Evolutionary conservation across 2,113 vertebrate genomes (phyloP).

Genomic region (Rhinoptilus africanus): DNA sequence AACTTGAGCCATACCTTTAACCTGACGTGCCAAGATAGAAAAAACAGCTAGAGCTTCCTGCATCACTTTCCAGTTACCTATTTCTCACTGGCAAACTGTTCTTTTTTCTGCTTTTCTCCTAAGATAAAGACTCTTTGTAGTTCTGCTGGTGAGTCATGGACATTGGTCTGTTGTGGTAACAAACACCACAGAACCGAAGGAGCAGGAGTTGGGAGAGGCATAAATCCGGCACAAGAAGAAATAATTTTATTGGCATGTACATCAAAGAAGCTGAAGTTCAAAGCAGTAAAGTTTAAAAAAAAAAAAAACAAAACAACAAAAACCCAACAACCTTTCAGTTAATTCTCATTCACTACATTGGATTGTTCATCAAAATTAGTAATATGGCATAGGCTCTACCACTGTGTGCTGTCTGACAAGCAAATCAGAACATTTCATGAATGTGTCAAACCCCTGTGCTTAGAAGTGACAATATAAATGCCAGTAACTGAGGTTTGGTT

Average conservation of each 20-base stretch:
- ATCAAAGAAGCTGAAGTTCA: conserved; percentile 24
- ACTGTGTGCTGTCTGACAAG: neutral
- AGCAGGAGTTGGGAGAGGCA: neutral
- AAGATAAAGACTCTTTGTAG: neutral
- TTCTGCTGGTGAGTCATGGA: neutral
- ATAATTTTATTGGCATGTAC: conserved; percentile 36
- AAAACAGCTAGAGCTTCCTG: neutral
- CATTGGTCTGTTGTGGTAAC: neutral
- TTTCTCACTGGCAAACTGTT: neutral
- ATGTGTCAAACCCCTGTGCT: neutral
- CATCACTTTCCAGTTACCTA: neutral
- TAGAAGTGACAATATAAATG: neutral
- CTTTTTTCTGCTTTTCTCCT: neutral
- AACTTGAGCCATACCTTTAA: neutral
- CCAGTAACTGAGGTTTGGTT: neutral
- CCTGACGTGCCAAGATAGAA: neutral
- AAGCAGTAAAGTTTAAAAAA: neutral
- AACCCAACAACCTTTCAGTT: neutral
- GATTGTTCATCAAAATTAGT: neutral
- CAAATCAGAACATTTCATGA: neutral
- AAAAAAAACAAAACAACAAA: neutral
- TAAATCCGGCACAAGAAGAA: conserved; percentile 32
- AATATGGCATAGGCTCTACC: neutral
- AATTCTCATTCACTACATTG: neutral
- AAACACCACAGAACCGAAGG: neutral